Base-by-base conservation (phyloP, 2,113 vertebrate genomes). In the Colistium nudipinnis region DNA sequence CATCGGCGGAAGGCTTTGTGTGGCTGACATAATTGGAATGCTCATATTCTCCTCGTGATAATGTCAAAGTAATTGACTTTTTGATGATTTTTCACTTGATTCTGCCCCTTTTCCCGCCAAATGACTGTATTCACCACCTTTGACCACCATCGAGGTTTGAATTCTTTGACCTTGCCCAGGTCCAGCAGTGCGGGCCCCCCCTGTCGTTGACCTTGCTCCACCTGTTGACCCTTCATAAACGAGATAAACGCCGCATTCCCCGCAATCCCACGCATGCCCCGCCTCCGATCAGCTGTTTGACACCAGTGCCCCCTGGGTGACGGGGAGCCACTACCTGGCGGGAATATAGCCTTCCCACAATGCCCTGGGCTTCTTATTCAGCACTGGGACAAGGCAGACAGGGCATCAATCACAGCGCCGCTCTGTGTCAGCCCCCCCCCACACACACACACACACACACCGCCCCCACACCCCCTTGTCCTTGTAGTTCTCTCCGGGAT, bases 321-420 rank as follows among this genome's bases (percentile, higher is more conserved):
- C 81, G 77, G 68, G 24, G 20, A 68, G 65, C 44, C 56, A 39
- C 41, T 72, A 64, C 80, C 82, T 70, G 60, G 74, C n/a, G n/a
- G n/a, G n/a, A n/a, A n/a, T n/a, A n/a, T n/a, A n/a, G n/a, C n/a
- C n/a, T 81, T 87, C 53, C 70, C 63, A 78, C 49, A 56, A 56
- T 28, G 75, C 75, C 77, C 25, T 28, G 16, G 69, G 62, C 67
- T 80, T n/a, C 80, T 79, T 82, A 85, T 80, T 89, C 87, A 84
- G 83, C 76, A 81, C 39, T 30, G 49, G 62, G 76, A 75, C 24
- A 45, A 55, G 57, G n/a, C 7, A 76, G 68, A 74, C 78, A 65
- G 81, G 30, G 64, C 81, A 88, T 87, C 87, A 86, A 82, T 87
- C 89, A 87, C 48, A 16, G 30, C 1, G 30, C 44, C 14, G 25